phyloP scores from a whole-genome alignment of 2,113 vertebrate species.

The Chaetorhynchus papuensis region DNA sequence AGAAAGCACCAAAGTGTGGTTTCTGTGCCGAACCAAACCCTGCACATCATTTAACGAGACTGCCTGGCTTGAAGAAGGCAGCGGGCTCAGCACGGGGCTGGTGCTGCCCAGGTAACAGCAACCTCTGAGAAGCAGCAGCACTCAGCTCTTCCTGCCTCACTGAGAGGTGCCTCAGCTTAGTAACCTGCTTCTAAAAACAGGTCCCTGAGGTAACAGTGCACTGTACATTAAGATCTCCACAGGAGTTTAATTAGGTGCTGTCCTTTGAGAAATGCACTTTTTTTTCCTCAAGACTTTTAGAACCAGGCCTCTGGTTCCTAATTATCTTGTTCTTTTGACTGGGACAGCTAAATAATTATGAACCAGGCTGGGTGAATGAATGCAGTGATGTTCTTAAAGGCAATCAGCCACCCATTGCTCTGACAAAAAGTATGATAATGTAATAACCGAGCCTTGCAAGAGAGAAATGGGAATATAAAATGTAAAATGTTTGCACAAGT shows the following conservation, averaged over 20 bases:
- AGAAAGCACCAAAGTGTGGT: background rate
- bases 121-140: background rate
- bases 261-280: background rate
- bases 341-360: background rate
- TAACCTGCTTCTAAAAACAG: background rate
- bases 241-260: conserved; percentile 3
- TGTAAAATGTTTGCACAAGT: background rate
- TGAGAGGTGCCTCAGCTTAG: background rate
- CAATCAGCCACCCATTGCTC: background rate
- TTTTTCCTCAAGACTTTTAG: background rate
- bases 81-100: background rate
- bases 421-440: background rate
- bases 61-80: background rate
- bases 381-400: background rate
- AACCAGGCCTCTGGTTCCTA: background rate
- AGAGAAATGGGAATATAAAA: background rate
- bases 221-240: background rate
- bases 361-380: background rate
- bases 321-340: background rate
- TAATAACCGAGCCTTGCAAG: background rate
- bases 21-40: background rate
- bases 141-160: background rate
- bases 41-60: background rate
- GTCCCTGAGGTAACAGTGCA: background rate
- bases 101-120: background rate